These are phyloP conservation scores for Axis porcinus DNA, from an alignment of 2,113 vertebrate genomes.

Conservation along the genomic window DNA sequence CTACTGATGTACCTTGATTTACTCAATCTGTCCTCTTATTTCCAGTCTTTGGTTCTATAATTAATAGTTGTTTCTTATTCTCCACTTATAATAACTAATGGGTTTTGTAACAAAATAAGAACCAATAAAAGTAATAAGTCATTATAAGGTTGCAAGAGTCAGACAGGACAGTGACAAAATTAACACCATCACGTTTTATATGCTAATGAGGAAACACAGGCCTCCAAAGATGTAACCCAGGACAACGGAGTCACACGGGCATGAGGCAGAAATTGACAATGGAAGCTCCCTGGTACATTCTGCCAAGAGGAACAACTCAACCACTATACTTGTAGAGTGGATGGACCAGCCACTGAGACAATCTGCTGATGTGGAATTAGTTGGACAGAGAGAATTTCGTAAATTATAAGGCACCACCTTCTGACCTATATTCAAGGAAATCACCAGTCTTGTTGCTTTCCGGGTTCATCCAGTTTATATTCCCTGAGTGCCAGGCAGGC, in stretches of 20 bases:
- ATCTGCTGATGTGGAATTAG: neutral
- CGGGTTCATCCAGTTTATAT: fast-evolving
- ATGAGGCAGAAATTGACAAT: neutral
- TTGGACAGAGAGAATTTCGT: neutral
- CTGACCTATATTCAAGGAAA: neutral
- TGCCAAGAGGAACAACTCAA: neutral
- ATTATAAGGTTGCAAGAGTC: neutral
- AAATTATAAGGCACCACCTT: neutral
- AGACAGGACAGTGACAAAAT: neutral
- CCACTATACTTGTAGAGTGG: neutral
- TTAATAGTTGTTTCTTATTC: neutral
- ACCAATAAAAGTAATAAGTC: neutral
- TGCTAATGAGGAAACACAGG: neutral
- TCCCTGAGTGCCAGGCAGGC: neutral
- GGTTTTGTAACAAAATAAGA: neutral
- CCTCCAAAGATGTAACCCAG: neutral
- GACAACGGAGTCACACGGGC: neutral
- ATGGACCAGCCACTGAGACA: neutral
- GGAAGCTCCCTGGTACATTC: neutral
- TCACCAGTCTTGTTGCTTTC: neutral
- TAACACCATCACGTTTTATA: neutral
- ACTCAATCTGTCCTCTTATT: neutral
- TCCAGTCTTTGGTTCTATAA: neutral
- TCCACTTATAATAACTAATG: neutral
- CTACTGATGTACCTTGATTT: neutral